phyloP scores from a whole-genome alignment of 2,113 vertebrate species.

The Oncorhynchus gorbuscha region DNA sequence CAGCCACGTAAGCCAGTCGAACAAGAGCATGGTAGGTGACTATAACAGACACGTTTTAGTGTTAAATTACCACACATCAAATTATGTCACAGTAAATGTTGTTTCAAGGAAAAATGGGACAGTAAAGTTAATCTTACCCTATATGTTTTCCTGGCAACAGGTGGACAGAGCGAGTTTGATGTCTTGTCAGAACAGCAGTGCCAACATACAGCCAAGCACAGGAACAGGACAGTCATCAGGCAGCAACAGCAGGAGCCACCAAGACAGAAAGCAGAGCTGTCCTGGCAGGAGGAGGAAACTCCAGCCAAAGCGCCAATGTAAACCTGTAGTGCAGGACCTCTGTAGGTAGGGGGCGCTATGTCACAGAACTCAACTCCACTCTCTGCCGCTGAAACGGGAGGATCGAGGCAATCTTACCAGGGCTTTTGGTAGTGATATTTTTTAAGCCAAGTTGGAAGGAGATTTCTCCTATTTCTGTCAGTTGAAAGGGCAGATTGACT shows the following conservation, averaged over 20 bases:
- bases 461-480: not conserved
- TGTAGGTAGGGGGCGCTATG: conserved; percentile 77
- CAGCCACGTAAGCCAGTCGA: not conserved
- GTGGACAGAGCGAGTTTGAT: conserved; percentile 35
- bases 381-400: not conserved
- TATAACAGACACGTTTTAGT: too few relatives aligned
- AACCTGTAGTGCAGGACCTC: conserved; percentile 71
- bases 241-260: conserved; percentile 82
- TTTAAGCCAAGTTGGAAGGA: not conserved
- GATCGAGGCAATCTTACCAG: not conserved
- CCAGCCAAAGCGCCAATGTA: conserved; percentile 76
- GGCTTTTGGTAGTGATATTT: not conserved
- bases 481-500: not conserved
- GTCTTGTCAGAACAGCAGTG: conserved; percentile 74
- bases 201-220: conserved; percentile 81
- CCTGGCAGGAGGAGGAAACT: conserved; percentile 85
- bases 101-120: too few relatives aligned
- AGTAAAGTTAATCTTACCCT: too few relatives aligned
- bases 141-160: conserved; percentile 72
- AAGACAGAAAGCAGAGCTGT: conserved; percentile 78
- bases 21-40: not conserved
- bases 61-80: too few relatives aligned
- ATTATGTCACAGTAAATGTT: too few relatives aligned
- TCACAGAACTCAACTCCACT: not conserved
- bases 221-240: conserved; percentile 72